phyloP scores from a whole-genome alignment of 2,888 invertebrate species.

The Melanostoma scalare region DNA sequence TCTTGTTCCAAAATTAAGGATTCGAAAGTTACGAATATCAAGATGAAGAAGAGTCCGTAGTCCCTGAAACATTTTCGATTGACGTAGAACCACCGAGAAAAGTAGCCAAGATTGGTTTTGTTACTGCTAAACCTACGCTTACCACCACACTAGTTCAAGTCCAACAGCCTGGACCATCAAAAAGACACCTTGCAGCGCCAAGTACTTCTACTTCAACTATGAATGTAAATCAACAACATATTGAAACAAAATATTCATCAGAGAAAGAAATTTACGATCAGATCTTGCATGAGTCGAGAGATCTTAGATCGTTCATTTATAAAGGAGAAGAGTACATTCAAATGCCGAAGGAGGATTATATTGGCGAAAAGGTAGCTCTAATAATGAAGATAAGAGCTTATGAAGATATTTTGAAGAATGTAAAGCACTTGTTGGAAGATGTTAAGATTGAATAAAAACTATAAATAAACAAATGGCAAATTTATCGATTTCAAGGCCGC shows the following conservation, averaged over 20 bases:
- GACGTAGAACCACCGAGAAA: slow-evolving; percentile 1
- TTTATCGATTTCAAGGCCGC: too few species aligned
- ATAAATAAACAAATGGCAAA: too few species aligned
- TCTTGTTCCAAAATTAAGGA: neutral
- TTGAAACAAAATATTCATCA: neutral
- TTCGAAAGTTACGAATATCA: slow-evolving; percentile 32
- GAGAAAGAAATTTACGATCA: neutral
- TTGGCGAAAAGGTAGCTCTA: slow-evolving; percentile 77
- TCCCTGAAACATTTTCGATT: slow-evolving; percentile 35
- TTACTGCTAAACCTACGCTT: neutral
- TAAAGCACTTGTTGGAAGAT: slow-evolving; percentile 71
- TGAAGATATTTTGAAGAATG: slow-evolving; percentile 74
- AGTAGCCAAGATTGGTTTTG: slow-evolving; percentile 13
- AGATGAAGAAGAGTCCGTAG: neutral
- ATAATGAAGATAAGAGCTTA: slow-evolving; percentile 75
- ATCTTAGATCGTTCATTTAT: slow-evolving; percentile 78
- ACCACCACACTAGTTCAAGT: neutral
- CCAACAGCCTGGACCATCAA: slow-evolving; percentile 7
- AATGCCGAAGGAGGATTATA: slow-evolving; percentile 79
- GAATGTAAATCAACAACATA: neutral
- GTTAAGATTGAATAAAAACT: slow-evolving; percentile 24
- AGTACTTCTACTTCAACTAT: slow-evolving; percentile 41
- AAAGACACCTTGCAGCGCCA: neutral
- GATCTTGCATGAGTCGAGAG: slow-evolving; percentile 71
- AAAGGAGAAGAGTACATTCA: slow-evolving; percentile 80